Evolutionary conservation across 2,797 vertebrate species (phyloP), one percentile per base, ranked within the genome.

Genomic region (Serranus cabrilla): DNA sequence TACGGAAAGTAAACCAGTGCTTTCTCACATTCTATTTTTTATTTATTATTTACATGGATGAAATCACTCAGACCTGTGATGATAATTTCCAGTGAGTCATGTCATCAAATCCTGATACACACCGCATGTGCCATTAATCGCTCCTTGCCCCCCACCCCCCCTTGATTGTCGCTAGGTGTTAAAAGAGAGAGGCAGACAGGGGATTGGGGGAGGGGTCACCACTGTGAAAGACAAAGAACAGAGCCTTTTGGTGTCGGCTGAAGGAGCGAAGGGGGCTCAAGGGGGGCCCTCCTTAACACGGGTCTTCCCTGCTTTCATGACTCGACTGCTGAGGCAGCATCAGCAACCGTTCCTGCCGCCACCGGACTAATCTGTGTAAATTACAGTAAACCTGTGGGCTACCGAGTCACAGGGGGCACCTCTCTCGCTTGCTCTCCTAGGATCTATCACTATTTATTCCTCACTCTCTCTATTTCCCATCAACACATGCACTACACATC

Each of bases 191-290:
- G 86, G 84, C 89, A 91, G 91, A 86, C 66, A 52, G 66, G 66
- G 81, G 74, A 83, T 84, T 91, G 91, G 93, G 94, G 92, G 92
- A 92, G 91, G 94, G 94, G 92, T 92, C 91, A 91, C 84, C 82
- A 77, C 79, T 64, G 76, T 65, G 86, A 90, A 92, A 94, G 91
- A 95, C 94, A 95, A 95, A 95, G 93, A 94, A 90, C 92, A 89
- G 88, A 90, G 87, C 73, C 80, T 85, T 90, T 87, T 88, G 82
- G 87, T 84, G 73, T 56, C 61, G 75, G 74, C 78, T 74, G 78
- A 73, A 88, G 89, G 86, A 90, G 87, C 64, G 34, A 39, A 66
- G 58, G 76, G 82, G 79, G 72, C 54, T 82, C 65, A 20, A 61
- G 83, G 82, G 79, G 77, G 82, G 23, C 42, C 52, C 71, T 90